Base-by-base conservation (phyloP, 2,888 invertebrate genomes). In the Spodoptera picta region DNA sequence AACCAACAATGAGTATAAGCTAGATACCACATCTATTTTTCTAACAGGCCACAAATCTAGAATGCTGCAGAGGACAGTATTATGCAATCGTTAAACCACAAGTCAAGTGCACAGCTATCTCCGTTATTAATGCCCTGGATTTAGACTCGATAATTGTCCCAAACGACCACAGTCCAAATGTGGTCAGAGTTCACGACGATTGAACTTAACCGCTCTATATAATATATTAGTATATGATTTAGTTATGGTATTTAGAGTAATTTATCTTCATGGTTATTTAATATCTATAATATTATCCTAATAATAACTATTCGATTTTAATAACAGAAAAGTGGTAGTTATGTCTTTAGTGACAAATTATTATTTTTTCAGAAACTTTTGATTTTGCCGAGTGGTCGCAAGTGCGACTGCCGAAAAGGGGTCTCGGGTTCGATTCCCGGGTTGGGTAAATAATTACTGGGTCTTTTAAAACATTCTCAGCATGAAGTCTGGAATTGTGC, bases 41-140 rank as follows among this genome's bases (percentile, higher is more conserved):
- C 56, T 54, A 54, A 64, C 68, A 44, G 1, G 46, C 52, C 68
- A 71, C 73, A 68, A 63, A 71, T 71, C 55, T 53, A 14, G 27
- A 52, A 4, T 24, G 4, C 62, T 70, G 67, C 49, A 14, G 4
- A n/a, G 73, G 72, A 64, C 78, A 82, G 83, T 76, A 82, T 84
- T 81, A 83, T 83, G 85, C 83, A 76, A 80, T 70, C 66, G 61
- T 52, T 61, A 50, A 46, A 60, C 83, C 83, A 74, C 83, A 81
- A 89, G 85, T 88, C 87, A 87, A 82, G 83, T 79, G 83, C 88
- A 88, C 75, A 76, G 77, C 79, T 84, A 84, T 84, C 82, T 76
- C 66, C 75, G 82, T 86, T 88, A 88, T 88, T 87, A 88, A 88
- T 88, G 85, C 55, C 77, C 60, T 64, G 77, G 74, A 68, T 82